These are phyloP conservation scores for Choristoneura fumiferana DNA, from an alignment of 1,140 invertebrate species.

Conservation along the genomic window DNA sequence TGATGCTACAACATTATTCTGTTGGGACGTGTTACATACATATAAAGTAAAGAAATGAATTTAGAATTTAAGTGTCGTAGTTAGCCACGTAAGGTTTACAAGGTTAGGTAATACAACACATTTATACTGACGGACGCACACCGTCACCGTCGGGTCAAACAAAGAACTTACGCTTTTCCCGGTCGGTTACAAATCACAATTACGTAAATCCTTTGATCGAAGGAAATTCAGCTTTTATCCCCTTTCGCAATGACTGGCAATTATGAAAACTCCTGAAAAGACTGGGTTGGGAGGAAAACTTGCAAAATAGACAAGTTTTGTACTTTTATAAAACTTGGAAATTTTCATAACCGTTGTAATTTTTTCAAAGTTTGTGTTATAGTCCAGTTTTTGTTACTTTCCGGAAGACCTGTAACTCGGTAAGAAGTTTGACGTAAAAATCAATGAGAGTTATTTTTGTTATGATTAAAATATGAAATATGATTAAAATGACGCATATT, in stretches of 20 bases:
- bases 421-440: background rate
- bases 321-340: conserved; percentile 24
- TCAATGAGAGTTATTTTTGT: background rate
- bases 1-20: too few species aligned
- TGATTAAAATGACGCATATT: too few species aligned
- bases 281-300: conserved; percentile 33
- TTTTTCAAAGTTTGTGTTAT: conserved; percentile 23
- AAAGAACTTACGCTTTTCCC: background rate
- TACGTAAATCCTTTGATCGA: background rate
- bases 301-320: conserved; percentile 33
- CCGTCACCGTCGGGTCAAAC: too few species aligned
- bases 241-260: background rate
- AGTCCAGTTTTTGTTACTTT: background rate
- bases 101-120: too few species aligned
- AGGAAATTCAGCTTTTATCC: too few species aligned
- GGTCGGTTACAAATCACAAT: background rate
- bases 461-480: background rate
- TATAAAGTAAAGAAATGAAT: too few species aligned
- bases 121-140: too few species aligned
- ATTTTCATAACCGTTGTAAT: conserved; percentile 31
- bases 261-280: conserved; percentile 29
- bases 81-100: too few species aligned
- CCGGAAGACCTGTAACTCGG: background rate
- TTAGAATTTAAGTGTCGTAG: too few species aligned
- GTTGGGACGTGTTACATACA: too few species aligned